A percentile compares a stretch with the other conserved stretches of the same genome.
phyloP scores from a whole-genome alignment of 64 coral and sea anemone genomes.

The Pocillopora verrucosa region DNA sequence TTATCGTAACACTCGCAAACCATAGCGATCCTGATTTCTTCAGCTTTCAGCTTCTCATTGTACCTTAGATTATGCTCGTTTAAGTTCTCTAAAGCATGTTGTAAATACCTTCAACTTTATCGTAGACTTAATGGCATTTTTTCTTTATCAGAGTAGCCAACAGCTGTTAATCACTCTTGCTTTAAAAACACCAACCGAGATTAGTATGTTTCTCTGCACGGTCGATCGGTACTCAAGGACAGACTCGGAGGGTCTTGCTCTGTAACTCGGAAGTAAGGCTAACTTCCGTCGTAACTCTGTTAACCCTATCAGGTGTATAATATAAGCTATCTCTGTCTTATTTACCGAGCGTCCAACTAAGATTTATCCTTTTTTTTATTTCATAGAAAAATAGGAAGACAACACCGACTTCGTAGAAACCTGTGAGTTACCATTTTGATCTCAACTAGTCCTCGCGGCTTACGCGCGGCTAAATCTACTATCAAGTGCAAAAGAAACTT shows the following conservation, averaged over 20 bases:
- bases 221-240: neutral
- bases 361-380: constrained; percentile 7
- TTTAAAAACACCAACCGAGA: neutral
- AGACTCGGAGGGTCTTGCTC: neutral
- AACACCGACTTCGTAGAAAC: constrained; percentile 16
- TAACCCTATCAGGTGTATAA: neutral
- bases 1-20: neutral
- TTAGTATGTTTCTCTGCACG: neutral
- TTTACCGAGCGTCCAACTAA: neutral
- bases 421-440: neutral
- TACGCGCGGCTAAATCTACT: too few species aligned
- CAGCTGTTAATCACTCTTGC: neutral
- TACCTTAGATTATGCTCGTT: neutral
- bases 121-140: neutral
- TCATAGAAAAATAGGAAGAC: constrained; percentile 48
- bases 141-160: neutral
- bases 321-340: neutral
- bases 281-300: constrained; percentile 36
- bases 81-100: neutral
- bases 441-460: neutral
- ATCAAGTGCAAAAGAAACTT: too few species aligned
- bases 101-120: constrained; percentile 6
- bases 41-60: neutral
- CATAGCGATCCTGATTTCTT: neutral
- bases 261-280: constrained; percentile 11